Conservation (phyloP, 1,140 invertebrate genomes). For the Dufourea novaeangliae region DNA sequence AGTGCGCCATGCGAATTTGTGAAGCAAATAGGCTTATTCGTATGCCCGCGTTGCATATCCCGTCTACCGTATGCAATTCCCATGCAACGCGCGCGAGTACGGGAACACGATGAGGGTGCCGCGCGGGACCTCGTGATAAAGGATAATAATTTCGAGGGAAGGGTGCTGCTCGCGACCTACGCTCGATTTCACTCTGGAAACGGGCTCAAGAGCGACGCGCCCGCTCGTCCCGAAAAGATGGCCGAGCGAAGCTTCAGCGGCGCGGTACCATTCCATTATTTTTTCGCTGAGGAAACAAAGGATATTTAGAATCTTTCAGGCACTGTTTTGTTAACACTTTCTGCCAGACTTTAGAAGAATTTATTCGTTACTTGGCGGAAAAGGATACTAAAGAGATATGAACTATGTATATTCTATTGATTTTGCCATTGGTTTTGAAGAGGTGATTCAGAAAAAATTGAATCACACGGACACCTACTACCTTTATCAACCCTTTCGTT, state of each 20-base stretch:
- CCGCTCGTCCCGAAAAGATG: background rate
- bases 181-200: constrained; percentile 17
- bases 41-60: constrained; percentile 53
- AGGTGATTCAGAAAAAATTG: no score
- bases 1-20: constrained; percentile 19
- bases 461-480: no score
- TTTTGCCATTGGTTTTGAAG: no score
- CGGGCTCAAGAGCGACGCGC: background rate
- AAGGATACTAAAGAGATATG: no score
- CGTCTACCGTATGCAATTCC: constrained; percentile 43
- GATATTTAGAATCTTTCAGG: background rate
- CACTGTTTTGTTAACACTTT: background rate
- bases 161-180: constrained; percentile 13
- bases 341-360: no score
- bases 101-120: constrained; percentile 25
- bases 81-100: constrained; percentile 37
- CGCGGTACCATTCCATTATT: background rate
- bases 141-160: constrained; percentile 41
- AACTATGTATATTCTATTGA: no score
- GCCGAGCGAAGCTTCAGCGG: background rate
- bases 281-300: background rate
- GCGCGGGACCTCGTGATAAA: constrained; percentile 16
- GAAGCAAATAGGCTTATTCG: constrained; percentile 28
- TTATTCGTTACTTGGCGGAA: no score
- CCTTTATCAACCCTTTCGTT: no score